phyloP scores from a whole-genome alignment of 1,140 invertebrate species.

The Nasonia longicornis region DNA sequence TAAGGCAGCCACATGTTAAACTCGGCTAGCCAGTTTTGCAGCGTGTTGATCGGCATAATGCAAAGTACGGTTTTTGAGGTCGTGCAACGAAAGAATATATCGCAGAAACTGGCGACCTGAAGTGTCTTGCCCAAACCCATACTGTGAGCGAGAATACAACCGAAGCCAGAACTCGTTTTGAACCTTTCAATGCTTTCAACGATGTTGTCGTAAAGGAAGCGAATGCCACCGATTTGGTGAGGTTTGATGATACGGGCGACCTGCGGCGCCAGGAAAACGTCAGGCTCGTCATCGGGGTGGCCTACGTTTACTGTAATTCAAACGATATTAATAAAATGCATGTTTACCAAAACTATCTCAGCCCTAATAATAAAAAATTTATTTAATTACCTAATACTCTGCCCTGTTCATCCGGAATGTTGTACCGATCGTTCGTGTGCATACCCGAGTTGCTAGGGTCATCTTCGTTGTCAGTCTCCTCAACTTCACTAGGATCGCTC shows the following conservation, averaged over 20 bases:
- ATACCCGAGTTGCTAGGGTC: conserved; percentile 79
- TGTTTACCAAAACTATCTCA: not conserved
- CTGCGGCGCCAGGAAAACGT: conserved; percentile 94
- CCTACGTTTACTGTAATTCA: conserved; percentile 85
- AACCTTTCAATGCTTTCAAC: conserved; percentile 91
- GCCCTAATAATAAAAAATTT: not conserved
- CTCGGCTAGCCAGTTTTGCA: conserved; percentile 98
- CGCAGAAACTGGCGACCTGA: conserved; percentile 94
- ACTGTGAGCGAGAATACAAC: conserved; percentile 97
- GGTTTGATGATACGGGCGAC: conserved; percentile 94
- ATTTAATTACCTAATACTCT: conserved; percentile 75
- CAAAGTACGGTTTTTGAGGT: conserved; percentile 90
- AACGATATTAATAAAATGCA: not conserved
- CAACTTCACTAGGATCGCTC: conserved; percentile 76
- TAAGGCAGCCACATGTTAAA: conserved; percentile 96
- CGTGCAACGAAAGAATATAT: conserved; percentile 94
- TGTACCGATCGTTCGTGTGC: conserved; percentile 92
- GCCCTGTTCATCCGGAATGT: conserved; percentile 91
- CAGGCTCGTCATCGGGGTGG: conserved; percentile 92
- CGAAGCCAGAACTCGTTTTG: conserved; percentile 92
- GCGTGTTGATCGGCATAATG: conserved; percentile 98
- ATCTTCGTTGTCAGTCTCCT: conserved; percentile 74
- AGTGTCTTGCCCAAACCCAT: conserved; percentile 99
- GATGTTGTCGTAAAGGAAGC: conserved; percentile 97
- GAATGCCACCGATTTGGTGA: conserved; percentile 95